Conservation (phyloP, 2,888 invertebrate genomes). For the Agrenia bidenticulata region DNA sequence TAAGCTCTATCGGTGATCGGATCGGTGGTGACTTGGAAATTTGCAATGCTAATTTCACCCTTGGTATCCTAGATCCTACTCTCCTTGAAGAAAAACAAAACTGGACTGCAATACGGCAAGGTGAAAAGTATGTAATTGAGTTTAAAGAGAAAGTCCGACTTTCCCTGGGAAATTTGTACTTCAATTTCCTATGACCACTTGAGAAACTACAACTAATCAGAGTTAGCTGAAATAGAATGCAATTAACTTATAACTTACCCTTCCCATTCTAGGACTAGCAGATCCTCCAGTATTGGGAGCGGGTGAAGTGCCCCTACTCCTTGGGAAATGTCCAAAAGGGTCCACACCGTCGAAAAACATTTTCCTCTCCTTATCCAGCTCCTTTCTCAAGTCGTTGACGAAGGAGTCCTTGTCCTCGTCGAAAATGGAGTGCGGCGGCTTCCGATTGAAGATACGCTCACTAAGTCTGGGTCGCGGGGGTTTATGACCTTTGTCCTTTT, state of each 20-base stretch:
- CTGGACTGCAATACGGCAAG: too few species aligned
- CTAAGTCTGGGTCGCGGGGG: slow-evolving; percentile 23
- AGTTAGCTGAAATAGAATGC: too few species aligned
- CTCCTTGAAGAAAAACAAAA: too few species aligned
- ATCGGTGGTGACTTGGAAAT: too few species aligned
- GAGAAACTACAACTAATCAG: too few species aligned
- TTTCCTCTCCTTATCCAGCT: slow-evolving; percentile 41
- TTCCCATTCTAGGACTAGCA: slow-evolving; percentile 30
- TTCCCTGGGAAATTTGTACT: too few species aligned
- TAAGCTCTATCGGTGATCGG: too few species aligned
- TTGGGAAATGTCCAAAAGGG: slow-evolving; percentile 25
- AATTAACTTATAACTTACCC: slow-evolving; percentile 22
- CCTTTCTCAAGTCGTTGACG: slow-evolving; percentile 43
- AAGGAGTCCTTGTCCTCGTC: slow-evolving; percentile 25
- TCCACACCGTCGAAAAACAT: slow-evolving; percentile 42
- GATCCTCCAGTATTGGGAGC: slow-evolving; percentile 26
- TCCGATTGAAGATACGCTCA: slow-evolving; percentile 29
- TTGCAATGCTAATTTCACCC: too few species aligned
- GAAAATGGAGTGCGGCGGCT: slow-evolving; percentile 2
- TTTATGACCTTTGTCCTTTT: slow-evolving; percentile 2
- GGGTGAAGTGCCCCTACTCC: slow-evolving; percentile 5
- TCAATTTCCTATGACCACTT: too few species aligned
- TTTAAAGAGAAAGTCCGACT: too few species aligned
- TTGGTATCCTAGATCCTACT: too few species aligned
- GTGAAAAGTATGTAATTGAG: too few species aligned